Evolutionary conservation across 2,113 vertebrate genomes (phyloP).

Genomic region (Cavia porcellus): DNA sequence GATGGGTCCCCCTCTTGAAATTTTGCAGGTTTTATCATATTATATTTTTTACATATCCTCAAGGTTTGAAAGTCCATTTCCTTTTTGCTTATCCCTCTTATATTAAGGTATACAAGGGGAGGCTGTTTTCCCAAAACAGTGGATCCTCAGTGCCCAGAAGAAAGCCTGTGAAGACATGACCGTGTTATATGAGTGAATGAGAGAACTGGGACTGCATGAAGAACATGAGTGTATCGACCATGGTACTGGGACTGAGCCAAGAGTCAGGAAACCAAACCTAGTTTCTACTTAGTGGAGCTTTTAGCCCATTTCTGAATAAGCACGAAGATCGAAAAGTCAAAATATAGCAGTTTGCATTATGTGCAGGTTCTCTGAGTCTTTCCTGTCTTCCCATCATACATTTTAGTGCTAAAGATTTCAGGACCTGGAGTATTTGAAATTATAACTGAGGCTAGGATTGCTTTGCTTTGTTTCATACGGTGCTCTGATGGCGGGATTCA

Average conservation of each 20-base stretch:
- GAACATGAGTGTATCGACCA: neutral
- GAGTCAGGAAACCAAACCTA: neutral
- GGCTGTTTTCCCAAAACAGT: neutral
- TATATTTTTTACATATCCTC: neutral
- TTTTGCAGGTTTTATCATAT: neutral
- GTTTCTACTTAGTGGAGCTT: neutral
- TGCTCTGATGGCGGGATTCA: neutral
- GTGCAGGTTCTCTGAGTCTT: neutral
- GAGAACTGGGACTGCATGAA: neutral
- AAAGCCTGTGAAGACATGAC: neutral
- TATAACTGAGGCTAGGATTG: neutral
- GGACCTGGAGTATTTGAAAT: neutral
- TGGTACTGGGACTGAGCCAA: neutral
- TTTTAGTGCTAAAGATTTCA: neutral
- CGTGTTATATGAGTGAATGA: neutral
- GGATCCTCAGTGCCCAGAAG: neutral
- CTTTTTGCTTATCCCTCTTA: neutral
- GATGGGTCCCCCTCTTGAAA: neutral
- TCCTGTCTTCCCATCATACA: neutral
- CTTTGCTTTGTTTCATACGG: slow-evolving; percentile 30
- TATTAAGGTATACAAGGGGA: neutral
- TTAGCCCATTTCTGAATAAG: neutral
- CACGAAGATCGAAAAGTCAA: neutral
- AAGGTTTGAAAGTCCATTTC: neutral
- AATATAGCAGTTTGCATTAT: neutral